Evolutionary conservation across 1,140 invertebrate species (phyloP).

Genomic region (Drosophila simulans): DNA sequence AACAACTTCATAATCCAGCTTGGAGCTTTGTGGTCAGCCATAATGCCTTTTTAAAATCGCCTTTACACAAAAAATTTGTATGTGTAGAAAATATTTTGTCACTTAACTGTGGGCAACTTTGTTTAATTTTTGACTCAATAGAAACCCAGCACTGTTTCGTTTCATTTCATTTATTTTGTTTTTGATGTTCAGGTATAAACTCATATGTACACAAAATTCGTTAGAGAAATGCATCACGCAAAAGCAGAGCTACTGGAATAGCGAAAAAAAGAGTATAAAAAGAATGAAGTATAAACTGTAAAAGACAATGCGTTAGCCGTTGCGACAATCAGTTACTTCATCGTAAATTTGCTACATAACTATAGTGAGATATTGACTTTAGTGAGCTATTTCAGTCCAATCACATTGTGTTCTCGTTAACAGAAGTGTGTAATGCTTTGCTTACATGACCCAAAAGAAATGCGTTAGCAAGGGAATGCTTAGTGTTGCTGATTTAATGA

Average conservation of each 20-base stretch:
- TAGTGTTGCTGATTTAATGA: slow-evolving; percentile 31
- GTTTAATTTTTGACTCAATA: background rate
- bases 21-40: background rate
- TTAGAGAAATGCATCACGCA: slow-evolving; percentile 26
- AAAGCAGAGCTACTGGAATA: slow-evolving; percentile 18
- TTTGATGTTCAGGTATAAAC: slow-evolving; percentile 33
- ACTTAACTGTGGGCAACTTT: background rate
- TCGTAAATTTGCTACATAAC: slow-evolving; percentile 17
- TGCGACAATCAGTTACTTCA: slow-evolving; percentile 1
- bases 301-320: slow-evolving; percentile 22
- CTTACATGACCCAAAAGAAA: slow-evolving; percentile 27
- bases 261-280: slow-evolving; percentile 23
- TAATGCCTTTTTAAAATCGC: background rate
- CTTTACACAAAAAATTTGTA: background rate
- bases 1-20: background rate
- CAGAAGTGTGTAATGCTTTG: slow-evolving; percentile 15
- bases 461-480: slow-evolving; percentile 55
- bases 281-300: slow-evolving; percentile 25
- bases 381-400: slow-evolving; percentile 54
- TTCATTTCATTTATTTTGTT: slow-evolving; percentile 38
- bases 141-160: background rate
- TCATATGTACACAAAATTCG: slow-evolving; percentile 60
- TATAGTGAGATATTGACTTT: slow-evolving; percentile 22
- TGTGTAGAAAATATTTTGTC: background rate
- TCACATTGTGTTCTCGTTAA: slow-evolving; percentile 38